Evolutionary conservation across 2,113 vertebrate species (phyloP), one percentile per base, ranked within the genome.

Genomic region (Atractosteus spatula): DNA sequence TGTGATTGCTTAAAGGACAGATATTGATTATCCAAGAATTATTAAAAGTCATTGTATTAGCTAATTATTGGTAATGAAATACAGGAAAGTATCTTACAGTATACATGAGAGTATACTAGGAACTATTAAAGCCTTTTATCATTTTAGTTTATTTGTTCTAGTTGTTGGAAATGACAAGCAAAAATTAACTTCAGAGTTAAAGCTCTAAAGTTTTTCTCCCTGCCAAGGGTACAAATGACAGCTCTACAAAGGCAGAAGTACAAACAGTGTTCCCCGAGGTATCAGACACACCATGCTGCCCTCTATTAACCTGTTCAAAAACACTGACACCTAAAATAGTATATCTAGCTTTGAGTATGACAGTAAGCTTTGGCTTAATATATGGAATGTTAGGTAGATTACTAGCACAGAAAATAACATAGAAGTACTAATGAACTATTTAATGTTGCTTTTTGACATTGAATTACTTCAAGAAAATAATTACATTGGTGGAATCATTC

Each of bases 311-410:
- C 71, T 67, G 71, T 64, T 65, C 55, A 51, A 41, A 57, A 43
- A 55, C 42, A 16, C 65, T 67, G 64, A 68, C 71, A 67, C 71
- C 71, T 67, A 64, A 73, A 73, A 73, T 73, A 73, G 66, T 73
- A 73, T 61, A 61, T 73, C 71, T 68, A 59, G 71, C 51, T 73
- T 65, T 47, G 65, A 64, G 41, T 43, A 47, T 73, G 71, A 73
- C 71, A 73, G 71, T 66, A 57, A 17, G 65, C 55, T 12, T 41
- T 12, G 65, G 55, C 42, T 56, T 73, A 73, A 73, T 73, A 64
- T 66, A 73, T 68, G 71, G 71, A 44, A 73, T 64, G 67, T n/a
- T 64, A 47, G 71, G 55, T 17, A 29, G 29, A 29, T 29, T 29
- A 56, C 42, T 0, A 12, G 55, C 55, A 7, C 41, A 43, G 55